phyloP scores from a whole-genome alignment of 2,113 vertebrate genomes.

The Lepidothrix coronata region DNA sequence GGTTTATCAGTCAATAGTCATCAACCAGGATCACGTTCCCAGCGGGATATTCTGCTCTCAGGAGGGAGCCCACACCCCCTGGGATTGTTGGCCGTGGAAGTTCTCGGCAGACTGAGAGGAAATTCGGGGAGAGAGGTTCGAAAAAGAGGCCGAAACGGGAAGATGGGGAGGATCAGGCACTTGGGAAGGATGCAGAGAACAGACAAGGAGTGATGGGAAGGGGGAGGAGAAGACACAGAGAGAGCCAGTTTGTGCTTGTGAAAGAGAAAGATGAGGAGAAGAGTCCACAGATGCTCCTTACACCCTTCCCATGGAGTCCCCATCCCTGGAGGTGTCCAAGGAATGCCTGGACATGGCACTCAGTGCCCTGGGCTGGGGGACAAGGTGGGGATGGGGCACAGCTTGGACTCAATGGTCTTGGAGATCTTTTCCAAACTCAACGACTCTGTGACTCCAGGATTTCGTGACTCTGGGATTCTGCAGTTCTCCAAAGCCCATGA shows the following conservation, averaged over 20 bases:
- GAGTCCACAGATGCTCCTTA: not conserved
- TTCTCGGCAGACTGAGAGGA: too few relatives aligned
- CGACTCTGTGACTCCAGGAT: not conserved
- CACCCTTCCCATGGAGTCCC: not conserved
- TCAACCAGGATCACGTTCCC: not conserved
- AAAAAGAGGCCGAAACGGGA: not conserved
- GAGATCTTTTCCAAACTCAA: not conserved
- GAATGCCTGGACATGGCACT: not conserved
- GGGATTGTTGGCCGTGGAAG: not conserved
- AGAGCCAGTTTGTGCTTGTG: not conserved
- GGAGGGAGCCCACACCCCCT: not conserved
- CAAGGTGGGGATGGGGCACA: not conserved
- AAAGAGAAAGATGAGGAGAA: not conserved
- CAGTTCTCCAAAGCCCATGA: not conserved
- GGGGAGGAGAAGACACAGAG: not conserved
- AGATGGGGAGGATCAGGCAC: not conserved
- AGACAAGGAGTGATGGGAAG: not conserved
- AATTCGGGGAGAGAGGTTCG: not conserved
- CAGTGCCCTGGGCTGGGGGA: not conserved
- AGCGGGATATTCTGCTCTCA: not conserved
- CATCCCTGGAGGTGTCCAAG: not conserved
- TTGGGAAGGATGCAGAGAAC: not conserved
- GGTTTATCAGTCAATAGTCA: slow-evolving; percentile 48
- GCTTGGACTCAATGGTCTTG: not conserved
- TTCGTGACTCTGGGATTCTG: not conserved